These are phyloP conservation scores for Gerris lacustris DNA, from an alignment of 2,888 invertebrate species.

Conservation along the genomic window DNA sequence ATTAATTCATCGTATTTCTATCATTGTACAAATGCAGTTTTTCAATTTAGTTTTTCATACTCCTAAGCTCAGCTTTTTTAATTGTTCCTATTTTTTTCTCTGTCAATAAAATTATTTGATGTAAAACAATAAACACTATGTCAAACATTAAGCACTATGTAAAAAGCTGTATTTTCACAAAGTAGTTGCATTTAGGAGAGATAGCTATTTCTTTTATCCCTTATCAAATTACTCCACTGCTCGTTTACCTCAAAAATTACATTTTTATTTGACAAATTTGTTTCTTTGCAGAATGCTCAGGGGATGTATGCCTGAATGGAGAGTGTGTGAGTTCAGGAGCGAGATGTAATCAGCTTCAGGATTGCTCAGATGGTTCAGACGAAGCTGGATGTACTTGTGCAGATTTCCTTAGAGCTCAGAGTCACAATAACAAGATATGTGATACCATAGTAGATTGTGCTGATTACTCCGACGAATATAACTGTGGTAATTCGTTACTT, in stretches of 20 bases:
- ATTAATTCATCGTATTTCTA: too few relatives aligned
- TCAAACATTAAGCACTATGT: too few relatives aligned
- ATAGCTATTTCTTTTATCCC: too few relatives aligned
- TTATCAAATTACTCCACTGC: too few relatives aligned
- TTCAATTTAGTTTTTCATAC: too few relatives aligned
- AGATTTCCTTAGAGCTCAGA: conserved; percentile 57
- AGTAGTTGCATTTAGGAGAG: too few relatives aligned
- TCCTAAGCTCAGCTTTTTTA: too few relatives aligned
- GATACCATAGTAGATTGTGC: conserved; percentile 68
- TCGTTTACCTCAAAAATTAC: not conserved
- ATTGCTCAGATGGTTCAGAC: conserved; percentile 57
- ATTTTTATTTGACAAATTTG: not conserved
- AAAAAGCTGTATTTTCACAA: too few relatives aligned
- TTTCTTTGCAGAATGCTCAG: conserved; percentile 30
- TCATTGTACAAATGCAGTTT: too few relatives aligned
- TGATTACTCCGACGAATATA: conserved; percentile 65
- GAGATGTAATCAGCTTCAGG: conserved; percentile 57
- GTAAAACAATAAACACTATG: too few relatives aligned
- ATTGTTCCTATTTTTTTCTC: too few relatives aligned
- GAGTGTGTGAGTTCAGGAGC: conserved; percentile 52
- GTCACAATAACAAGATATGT: conserved; percentile 58
- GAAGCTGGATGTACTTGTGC: conserved; percentile 62
- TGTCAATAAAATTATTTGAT: too few relatives aligned
- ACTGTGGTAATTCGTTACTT: conserved; percentile 49
- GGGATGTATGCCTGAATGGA: conserved; percentile 48